Evolutionary conservation across 2,797 vertebrate genomes (phyloP), one percentile per base, ranked within the genome.

Genomic region (Lophotriccus pileatus): DNA sequence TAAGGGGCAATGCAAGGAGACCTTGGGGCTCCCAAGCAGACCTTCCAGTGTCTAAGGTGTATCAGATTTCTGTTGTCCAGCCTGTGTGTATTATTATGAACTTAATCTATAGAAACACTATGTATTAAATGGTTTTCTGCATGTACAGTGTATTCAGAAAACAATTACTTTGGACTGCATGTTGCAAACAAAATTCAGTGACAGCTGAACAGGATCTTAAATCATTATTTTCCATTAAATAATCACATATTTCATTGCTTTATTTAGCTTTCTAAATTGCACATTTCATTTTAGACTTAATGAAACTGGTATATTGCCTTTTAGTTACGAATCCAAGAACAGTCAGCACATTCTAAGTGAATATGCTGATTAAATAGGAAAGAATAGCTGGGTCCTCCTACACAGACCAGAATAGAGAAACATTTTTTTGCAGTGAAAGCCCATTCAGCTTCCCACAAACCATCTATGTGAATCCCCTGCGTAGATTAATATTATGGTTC

Each of bases 141-240:
- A 55, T 4, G 10, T 37, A 63, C 5, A 62, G 34, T 25, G 16
- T 34, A 67, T 52, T 86, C 63, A 88, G 50, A 37, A 72, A 95
- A 56, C 76, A 18, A 55, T 78, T 9, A 56, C 43, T 52, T 47
- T 27, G 76, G 28, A 24, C 25, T 80, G 27, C 49, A 32, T 41
- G 12, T 76, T 94, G 58, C 22, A 91, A 95, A 73, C 59, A 85
- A 84, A 89, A 90, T 55, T 80, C n/a, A 58, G 12, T 28, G 34
- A 82, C 66, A 81, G 58, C 36, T 53, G 20, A 68, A 60, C 36
- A 92, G 17, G 37, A 76, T 68, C 32, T 79, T 91, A 88, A 94
- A 96, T 47, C 49, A 56, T 22, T 73, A 25, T 81, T 95, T 96
- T 96, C 49, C 87, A 72, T 84, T 86, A 93, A 95, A 92, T 89